These are phyloP conservation scores for Hirundichthys speculiger DNA, from an alignment of 2,113 vertebrate species.

Conservation along the genomic window DNA sequence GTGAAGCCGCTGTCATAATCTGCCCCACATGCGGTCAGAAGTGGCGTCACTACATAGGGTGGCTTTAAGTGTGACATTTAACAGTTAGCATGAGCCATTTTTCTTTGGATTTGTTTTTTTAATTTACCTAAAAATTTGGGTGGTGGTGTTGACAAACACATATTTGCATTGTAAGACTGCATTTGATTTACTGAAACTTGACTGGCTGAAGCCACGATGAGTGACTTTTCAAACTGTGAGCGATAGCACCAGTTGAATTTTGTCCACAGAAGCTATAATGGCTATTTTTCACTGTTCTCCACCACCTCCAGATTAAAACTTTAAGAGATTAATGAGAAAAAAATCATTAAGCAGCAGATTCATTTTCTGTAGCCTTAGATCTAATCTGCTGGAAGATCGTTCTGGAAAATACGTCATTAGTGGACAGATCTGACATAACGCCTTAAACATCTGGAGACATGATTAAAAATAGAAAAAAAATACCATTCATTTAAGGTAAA, in stretches of 20 bases:
- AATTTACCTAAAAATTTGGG: neutral
- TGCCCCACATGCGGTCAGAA: too few relatives aligned
- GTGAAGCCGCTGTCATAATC: too few relatives aligned
- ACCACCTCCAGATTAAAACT: neutral
- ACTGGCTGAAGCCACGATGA: neutral
- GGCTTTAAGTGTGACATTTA: too few relatives aligned
- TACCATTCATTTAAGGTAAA: neutral
- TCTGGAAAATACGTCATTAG: neutral
- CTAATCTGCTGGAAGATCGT: too few relatives aligned
- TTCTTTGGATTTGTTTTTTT: constrained; percentile 1
- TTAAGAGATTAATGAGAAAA: neutral
- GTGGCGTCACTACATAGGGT: too few relatives aligned
- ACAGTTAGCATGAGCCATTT: neutral
- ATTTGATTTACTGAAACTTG: neutral
- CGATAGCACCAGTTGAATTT: neutral
- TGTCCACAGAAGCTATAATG: neutral
- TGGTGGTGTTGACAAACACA: neutral
- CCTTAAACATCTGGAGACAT: neutral
- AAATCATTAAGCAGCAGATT: neutral
- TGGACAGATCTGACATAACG: neutral
- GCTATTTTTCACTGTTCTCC: neutral
- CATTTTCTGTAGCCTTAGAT: neutral
- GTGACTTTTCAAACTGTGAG: neutral
- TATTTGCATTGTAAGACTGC: neutral
- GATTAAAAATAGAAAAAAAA: neutral